Percentiles rank a stretch among this genome's conserved stretches.
phyloP scores from a whole-genome alignment of 1,140 invertebrate genomes.

The Drosophila quadrilineata region DNA sequence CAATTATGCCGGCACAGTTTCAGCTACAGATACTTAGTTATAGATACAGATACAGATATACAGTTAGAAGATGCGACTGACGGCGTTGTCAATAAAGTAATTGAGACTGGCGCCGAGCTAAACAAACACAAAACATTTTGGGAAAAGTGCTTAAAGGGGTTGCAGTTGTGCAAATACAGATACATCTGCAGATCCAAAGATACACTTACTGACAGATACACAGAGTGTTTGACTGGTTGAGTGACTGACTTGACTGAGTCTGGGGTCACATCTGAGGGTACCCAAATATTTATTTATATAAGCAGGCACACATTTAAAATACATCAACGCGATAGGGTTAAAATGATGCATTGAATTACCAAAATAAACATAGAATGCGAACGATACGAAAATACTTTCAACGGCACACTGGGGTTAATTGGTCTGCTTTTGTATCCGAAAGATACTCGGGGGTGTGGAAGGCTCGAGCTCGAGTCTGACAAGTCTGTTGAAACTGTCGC shows the following conservation, averaged over 20 bases:
- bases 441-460: too few species aligned
- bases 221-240: conserved; percentile 24
- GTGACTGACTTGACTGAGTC: conserved; percentile 20
- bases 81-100: conserved; percentile 68
- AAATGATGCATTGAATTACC: conserved; percentile 74
- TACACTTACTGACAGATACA: conserved; percentile 17
- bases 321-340: conserved; percentile 65
- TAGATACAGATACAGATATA: neutral
- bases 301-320: conserved; percentile 65
- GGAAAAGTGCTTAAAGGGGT: conserved; percentile 38
- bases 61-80: too few species aligned
- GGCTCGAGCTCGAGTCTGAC: conserved; percentile 45
- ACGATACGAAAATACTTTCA: conserved; percentile 65
- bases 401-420: conserved; percentile 63
- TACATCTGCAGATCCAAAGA: conserved; percentile 8
- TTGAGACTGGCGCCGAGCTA: conserved; percentile 71
- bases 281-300: conserved; percentile 74
- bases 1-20: conserved; percentile 30
- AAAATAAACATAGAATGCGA: conserved; percentile 74
- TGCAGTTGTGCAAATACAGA: conserved; percentile 53
- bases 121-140: conserved; percentile 19
- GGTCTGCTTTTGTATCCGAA: conserved; percentile 62
- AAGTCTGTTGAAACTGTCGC: conserved; percentile 30
- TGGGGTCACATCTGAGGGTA: conserved; percentile 20
- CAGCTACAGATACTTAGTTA: neutral